Conservation (phyloP, 64 coral and sea anemone genomes). For the Platygyra sinensis region DNA sequence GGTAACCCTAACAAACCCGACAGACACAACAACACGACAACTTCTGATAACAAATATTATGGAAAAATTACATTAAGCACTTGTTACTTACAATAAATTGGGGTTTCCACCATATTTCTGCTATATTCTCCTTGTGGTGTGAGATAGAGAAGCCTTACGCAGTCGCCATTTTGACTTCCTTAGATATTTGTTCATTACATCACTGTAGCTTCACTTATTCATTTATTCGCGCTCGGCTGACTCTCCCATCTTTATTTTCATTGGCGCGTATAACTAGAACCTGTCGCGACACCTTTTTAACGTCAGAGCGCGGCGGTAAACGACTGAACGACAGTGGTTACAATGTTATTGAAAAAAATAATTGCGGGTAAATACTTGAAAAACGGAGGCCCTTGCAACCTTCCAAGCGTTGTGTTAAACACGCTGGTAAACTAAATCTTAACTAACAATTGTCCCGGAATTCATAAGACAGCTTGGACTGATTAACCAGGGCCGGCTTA, state of each 20-base stretch:
- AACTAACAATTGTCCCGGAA: too few relatives aligned
- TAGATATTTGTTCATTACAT: conserved; percentile 5
- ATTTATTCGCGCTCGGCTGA: conserved; percentile 26
- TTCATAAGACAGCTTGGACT: too few relatives aligned
- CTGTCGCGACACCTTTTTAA: neutral
- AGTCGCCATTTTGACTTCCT: conserved; percentile 37
- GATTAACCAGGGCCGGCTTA: too few relatives aligned
- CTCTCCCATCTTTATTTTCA: conserved; percentile 12
- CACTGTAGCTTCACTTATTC: conserved; percentile 34
- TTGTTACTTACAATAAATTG: conserved; percentile 3
- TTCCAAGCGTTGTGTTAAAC: too few relatives aligned
- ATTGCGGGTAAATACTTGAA: too few relatives aligned
- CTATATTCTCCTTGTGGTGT: neutral
- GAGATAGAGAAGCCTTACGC: neutral
- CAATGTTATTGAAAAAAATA: neutral
- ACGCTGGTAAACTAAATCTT: too few relatives aligned
- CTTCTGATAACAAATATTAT: neutral
- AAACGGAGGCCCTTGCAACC: too few relatives aligned
- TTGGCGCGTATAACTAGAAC: conserved; percentile 16
- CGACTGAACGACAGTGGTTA: neutral
- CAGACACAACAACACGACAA: neutral
- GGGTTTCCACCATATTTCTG: conserved; percentile 30
- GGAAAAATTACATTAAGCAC: neutral
- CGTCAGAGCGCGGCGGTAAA: neutral
- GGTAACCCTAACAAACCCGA: neutral